A percentile compares a stretch with the other conserved stretches of the same genome.
phyloP scores from a whole-genome alignment of 2,797 vertebrate genomes.

The Scleropages formosus region DNA sequence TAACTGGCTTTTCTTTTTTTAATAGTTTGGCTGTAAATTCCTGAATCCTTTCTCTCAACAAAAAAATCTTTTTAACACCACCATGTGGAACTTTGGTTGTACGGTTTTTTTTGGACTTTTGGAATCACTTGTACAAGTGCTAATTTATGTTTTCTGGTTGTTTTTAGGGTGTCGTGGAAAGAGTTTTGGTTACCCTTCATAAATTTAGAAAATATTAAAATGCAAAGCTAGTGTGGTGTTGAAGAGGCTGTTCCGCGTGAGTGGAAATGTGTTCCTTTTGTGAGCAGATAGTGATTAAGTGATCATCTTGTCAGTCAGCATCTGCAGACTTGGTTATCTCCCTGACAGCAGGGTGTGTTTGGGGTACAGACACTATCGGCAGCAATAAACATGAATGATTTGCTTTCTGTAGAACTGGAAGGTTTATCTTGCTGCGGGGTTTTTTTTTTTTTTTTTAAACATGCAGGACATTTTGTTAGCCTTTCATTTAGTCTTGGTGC shows the following conservation, averaged over 20 bases:
- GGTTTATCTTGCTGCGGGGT: no score
- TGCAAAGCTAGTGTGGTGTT: neutral
- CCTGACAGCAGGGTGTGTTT: neutral
- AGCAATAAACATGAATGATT: neutral
- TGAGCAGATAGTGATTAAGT: no score
- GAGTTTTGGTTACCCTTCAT: neutral
- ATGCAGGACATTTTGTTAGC: neutral
- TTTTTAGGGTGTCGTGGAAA: slow-evolving; percentile 18
- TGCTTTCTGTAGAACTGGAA: neutral
- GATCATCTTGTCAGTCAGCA: neutral
- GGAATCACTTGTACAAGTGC: slow-evolving; percentile 3
- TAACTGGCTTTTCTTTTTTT: slow-evolving; percentile 15
- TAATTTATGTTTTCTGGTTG: slow-evolving; percentile 6
- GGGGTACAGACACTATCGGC: slow-evolving; percentile 12
- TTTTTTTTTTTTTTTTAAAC: no score
- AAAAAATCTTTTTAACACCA: slow-evolving; percentile 9
- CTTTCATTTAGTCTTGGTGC: slow-evolving; percentile 43
- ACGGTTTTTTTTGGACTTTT: slow-evolving; percentile 24
- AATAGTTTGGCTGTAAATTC: slow-evolving; percentile 28
- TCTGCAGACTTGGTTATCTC: slow-evolving; percentile 4
- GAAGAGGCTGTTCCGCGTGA: no score
- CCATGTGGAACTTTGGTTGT: slow-evolving; percentile 2
- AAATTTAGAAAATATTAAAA: neutral
- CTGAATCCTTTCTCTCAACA: slow-evolving; percentile 13
- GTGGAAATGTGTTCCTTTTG: no score